phyloP scores from a whole-genome alignment of 2,888 invertebrate genomes.

The Epirrita christyi region DNA sequence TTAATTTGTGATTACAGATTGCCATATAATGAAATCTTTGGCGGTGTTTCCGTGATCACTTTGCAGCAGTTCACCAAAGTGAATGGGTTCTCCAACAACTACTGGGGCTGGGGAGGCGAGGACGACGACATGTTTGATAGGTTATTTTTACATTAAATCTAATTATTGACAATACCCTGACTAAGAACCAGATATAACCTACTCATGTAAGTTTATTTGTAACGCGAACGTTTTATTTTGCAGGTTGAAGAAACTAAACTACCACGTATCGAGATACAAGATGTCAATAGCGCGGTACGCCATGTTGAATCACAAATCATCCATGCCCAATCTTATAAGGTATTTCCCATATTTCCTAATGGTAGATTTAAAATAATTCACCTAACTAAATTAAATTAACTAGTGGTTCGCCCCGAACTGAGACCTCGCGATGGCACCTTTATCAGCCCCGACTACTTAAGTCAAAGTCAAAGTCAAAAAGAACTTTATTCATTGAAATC shows the following conservation, averaged over 20 bases:
- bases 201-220: too few relatives aligned
- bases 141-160: constrained; percentile 51
- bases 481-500: too few relatives aligned
- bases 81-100: constrained; percentile 97
- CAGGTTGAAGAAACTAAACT: constrained; percentile 89
- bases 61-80: constrained; percentile 93
- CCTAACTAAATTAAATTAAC: too few relatives aligned
- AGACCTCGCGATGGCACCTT: too few relatives aligned
- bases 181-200: too few relatives aligned
- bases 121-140: constrained; percentile 98
- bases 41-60: constrained; percentile 97
- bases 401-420: too few relatives aligned
- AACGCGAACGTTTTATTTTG: constrained; percentile 46
- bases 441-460: too few relatives aligned
- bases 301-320: constrained; percentile 96
- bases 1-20: constrained; percentile 86
- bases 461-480: too few relatives aligned
- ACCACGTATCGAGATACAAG: constrained; percentile 96
- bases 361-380: too few relatives aligned
- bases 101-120: constrained; percentile 99
- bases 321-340: constrained; percentile 96
- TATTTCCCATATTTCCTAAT: too few relatives aligned
- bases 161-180: too few relatives aligned
- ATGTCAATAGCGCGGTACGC: constrained; percentile 96
- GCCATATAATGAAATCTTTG: constrained; percentile 96